These are phyloP conservation scores for Tryphoninae sp. DNA, from an alignment of 2,888 invertebrate species.

Conservation along the genomic window DNA sequence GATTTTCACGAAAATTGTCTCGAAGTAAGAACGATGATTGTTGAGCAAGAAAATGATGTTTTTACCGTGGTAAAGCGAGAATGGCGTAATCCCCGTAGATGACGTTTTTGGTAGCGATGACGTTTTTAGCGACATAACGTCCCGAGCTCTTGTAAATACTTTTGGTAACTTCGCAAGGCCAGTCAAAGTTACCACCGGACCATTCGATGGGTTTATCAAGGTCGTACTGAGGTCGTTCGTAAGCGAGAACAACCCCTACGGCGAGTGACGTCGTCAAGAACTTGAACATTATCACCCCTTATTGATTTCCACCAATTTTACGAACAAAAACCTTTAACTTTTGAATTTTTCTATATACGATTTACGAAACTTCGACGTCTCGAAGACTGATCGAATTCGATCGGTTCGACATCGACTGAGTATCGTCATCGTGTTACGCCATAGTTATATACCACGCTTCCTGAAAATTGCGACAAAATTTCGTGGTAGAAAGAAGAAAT, in stretches of 20 bases:
- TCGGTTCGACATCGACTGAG: constrained; percentile 55
- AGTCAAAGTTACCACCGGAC: constrained; percentile 81
- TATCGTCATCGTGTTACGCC: constrained; percentile 42
- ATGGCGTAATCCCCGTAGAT: constrained; percentile 84
- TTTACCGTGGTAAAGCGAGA: constrained; percentile 83
- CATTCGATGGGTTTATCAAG: constrained; percentile 75
- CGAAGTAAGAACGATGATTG: not conserved
- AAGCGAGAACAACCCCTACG: constrained; percentile 61
- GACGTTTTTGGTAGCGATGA: constrained; percentile 85
- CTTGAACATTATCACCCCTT: constrained; percentile 57
- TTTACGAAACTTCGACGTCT: not conserved
- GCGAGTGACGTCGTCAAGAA: constrained; percentile 57
- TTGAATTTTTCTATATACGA: not conserved
- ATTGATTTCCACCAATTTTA: constrained; percentile 29
- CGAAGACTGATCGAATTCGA: constrained; percentile 38
- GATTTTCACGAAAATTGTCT: not conserved
- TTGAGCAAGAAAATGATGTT: not conserved
- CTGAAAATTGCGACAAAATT: constrained; percentile 39
- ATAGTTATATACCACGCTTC: constrained; percentile 62
- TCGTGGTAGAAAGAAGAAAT: too few species aligned
- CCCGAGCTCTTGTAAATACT: constrained; percentile 84
- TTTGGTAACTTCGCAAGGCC: constrained; percentile 84
- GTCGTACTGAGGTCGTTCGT: constrained; percentile 21
- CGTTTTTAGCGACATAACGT: constrained; percentile 84
- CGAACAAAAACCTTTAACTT: not conserved